phyloP scores from a whole-genome alignment of 2,888 invertebrate genomes.

The Tortrix viridana region DNA sequence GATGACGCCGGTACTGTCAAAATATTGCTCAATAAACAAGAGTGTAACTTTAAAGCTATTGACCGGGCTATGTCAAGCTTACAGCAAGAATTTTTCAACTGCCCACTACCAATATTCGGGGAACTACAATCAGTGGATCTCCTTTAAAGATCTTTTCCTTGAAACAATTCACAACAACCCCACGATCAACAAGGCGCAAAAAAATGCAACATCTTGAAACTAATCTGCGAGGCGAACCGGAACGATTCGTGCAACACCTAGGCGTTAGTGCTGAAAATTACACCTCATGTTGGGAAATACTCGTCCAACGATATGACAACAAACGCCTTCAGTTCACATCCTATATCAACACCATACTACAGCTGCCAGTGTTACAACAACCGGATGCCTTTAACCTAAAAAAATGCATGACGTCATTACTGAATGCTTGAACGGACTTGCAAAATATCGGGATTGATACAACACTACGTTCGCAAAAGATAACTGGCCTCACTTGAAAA shows the following conservation, averaged over 20 bases:
- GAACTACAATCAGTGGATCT: constrained; percentile 24
- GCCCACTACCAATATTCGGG: constrained; percentile 1
- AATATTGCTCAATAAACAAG: background rate
- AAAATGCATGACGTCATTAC: constrained; percentile 39
- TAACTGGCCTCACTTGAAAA: constrained; percentile 28
- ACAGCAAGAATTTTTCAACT: background rate
- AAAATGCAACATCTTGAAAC: background rate
- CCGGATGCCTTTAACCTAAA: constrained; percentile 24
- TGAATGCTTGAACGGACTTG: constrained; percentile 38
- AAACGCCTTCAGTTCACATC: constrained; percentile 18
- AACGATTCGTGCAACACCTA: constrained; percentile 24
- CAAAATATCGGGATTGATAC: constrained; percentile 37
- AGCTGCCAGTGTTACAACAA: constrained; percentile 33
- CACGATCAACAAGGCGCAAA: constrained; percentile 1
- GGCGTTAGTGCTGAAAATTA: constrained; percentile 35
- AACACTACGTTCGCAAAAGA: constrained; percentile 20
- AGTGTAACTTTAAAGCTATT: background rate
- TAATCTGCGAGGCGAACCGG: constrained; percentile 22
- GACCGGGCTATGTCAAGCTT: background rate
- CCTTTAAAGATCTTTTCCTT: constrained; percentile 30
- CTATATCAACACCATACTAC: constrained; percentile 8
- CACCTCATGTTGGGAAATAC: constrained; percentile 34
- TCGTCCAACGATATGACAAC: constrained; percentile 32
- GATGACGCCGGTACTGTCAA: background rate
- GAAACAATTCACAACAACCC: constrained; percentile 34